phyloP scores from a whole-genome alignment of 2,797 vertebrate genomes.

The Falco biarmicus region DNA sequence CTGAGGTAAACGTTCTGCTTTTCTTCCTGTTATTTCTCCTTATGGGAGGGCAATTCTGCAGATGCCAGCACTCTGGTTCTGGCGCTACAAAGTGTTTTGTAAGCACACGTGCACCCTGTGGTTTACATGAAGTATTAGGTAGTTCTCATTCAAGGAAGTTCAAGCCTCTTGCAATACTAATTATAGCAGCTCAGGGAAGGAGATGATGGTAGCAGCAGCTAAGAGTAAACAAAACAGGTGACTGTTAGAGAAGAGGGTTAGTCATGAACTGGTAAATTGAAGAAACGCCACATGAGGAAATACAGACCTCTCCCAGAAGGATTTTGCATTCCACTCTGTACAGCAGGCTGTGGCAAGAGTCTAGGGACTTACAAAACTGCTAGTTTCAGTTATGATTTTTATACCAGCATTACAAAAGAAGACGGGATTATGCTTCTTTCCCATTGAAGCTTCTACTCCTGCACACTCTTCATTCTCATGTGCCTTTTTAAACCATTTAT shows the following conservation, averaged over 20 bases:
- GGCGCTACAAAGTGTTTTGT: not conserved
- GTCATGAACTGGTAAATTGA: not conserved
- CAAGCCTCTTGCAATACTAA: not conserved
- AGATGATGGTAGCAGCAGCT: not conserved
- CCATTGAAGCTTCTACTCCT: not conserved
- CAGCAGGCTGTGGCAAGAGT: not conserved
- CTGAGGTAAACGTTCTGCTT: not conserved
- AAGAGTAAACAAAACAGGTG: not conserved
- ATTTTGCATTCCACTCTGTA: not conserved
- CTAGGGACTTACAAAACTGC: not conserved
- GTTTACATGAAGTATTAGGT: not conserved
- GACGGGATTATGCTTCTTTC: not conserved
- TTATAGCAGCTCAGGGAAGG: not conserved
- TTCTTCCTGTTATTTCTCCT: not conserved
- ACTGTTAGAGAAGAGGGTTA: not conserved
- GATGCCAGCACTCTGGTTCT: fast-evolving
- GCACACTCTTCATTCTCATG: not conserved
- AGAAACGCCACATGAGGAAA: not conserved
- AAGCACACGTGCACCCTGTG: not conserved
- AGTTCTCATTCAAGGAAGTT: not conserved
- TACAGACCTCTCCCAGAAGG: not conserved
- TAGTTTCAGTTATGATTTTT: not conserved
- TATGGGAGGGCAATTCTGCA: not conserved
- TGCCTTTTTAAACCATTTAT: not conserved
- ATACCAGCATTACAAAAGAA: not conserved